Evolutionary conservation across 2,113 vertebrate species (phyloP), one percentile per base, ranked within the genome.

Genomic region (Columba janthina): DNA sequence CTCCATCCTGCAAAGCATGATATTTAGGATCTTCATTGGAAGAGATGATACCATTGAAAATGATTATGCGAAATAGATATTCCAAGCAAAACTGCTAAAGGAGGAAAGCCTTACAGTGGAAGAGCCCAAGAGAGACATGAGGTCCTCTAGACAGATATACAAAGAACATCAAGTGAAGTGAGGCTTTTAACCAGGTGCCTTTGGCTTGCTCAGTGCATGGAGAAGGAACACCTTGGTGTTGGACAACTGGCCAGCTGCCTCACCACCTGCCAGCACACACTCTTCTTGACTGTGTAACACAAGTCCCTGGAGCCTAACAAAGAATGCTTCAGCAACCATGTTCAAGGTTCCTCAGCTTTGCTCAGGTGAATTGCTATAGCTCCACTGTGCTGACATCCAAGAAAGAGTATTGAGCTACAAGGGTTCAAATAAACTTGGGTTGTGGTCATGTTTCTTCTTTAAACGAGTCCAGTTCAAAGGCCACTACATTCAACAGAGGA

Each of bases 311-410:
- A 78, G 25, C 24, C 36, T 46, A 57, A 70, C 6, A 36, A 44
- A 32, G 22, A 84, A 58, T 34, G 6, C 36, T 53, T 29, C 38
- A 50, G 53, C 46, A 48, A 40, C 2, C 6, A 19, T 22, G 11
- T 34, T 66, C 29, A 36, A 73, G 56, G 15, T 9, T 44, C 28
- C 28, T n/a, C 22, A 50, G 1, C 3, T 75, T 40, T 16, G 31
- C 51, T 10, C 7, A 36, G 5, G 13, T 62, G 38, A 89, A 76
- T 9, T 53, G 34, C 38, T 61, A 17, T 2, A 36, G 40, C 8
- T 6, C 36, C 9, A 3, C 57, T 25, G 34, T 0, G 0, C 24
- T 13, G 61, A 40, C 44, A 53, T 54, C n/a, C 50, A 72, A 14
- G 24, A 76, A 62, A 40, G 42, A 60, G 5, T 44, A 40, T 3